Evolutionary conservation across 92 coral and sea anemone species (phyloP).

Genomic region (Anthopleura xanthogrammica): DNA sequence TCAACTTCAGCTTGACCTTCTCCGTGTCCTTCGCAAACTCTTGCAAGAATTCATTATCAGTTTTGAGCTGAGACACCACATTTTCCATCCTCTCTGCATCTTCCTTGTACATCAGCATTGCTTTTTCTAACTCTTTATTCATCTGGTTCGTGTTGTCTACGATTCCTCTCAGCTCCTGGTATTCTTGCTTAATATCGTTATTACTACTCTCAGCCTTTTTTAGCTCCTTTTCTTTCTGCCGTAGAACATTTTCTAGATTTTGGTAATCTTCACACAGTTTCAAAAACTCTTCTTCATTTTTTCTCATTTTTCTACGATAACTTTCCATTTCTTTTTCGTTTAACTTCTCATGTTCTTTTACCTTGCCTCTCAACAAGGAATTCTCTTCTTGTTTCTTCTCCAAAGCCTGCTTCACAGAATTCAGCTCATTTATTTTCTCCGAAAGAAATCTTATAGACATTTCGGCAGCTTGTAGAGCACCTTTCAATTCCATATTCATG

Average conservation of each 20-base stretch:
- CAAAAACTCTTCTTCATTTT: conserved; percentile 28
- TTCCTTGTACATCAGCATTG: conserved; percentile 29
- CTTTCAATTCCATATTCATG: conserved; percentile 34
- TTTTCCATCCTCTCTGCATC: conserved; percentile 34
- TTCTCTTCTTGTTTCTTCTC: conserved; percentile 45
- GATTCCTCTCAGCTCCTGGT: conserved; percentile 29
- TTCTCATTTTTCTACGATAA: conserved; percentile 7
- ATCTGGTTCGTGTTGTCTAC: conserved; percentile 35
- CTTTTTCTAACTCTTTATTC: conserved; percentile 35
- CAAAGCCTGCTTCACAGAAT: conserved; percentile 22
- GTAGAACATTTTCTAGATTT: conserved; percentile 1
- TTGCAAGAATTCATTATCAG: conserved; percentile 45
- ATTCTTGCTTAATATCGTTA: conserved; percentile 27
- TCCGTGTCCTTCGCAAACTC: conserved; percentile 58
- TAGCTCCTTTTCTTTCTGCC: conserved; percentile 25
- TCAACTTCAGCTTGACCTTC: conserved; percentile 39
- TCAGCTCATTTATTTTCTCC: conserved; percentile 31
- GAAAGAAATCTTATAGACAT: conserved; percentile 39
- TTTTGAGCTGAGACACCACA: conserved; percentile 16
- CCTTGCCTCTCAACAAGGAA: conserved; percentile 26
- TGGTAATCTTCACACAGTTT: conserved; percentile 17
- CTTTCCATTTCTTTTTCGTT: conserved; percentile 24
- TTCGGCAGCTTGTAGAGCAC: conserved; percentile 39
- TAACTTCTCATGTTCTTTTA: conserved; percentile 21
- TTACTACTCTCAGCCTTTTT: conserved; percentile 13